Evolutionary conservation across 1,140 invertebrate species (phyloP), one percentile per base, ranked within the genome.

Genomic region (Drosophila varians): DNA sequence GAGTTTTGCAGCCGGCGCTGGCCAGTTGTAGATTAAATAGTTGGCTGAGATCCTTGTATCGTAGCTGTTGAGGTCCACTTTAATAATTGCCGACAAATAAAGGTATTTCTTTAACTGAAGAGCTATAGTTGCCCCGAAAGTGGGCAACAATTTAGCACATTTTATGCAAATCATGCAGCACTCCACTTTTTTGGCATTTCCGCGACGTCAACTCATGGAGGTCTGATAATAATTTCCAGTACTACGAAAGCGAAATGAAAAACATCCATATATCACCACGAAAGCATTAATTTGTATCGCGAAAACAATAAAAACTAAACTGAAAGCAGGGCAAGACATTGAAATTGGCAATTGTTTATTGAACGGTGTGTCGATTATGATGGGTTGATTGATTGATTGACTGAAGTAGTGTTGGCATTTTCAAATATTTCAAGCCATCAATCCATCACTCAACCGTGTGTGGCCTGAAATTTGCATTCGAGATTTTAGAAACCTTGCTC

Each of bases 111-210:
- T 16, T 14, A 26, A 18, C n/a, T n/a, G 38, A 19, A 60, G 19
- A 55, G 38, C 19, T 31, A 31, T 31, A 31, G 28, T 31, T 31
- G 28, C 54, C 53, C 19, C 3, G 31, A 56, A 56, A 56, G 25
- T 52, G 6, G 25, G 47, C 47, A 52, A 60, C 55, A n/a, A 23
- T 52, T 74, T 64, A 48, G 51, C 28, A 74, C 58, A 56, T 79
- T 60, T 79, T 86, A 75, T 84, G 75, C 80, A 84, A 84, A 79
- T 84, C 80, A 84, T 56, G 25, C 43, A 31, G 43, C 49, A 64
- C 34, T 72, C 40, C n/a, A 31, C 12, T 73, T 48, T 26, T 74
- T 57, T 45, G 49, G 58, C 78, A 77, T 83, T 83, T 84, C 79
- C 78, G 55, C 51, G 51, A 61, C 75, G 58, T 74, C 45, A 71